Percentiles rank a stretch among this genome's conserved stretches.
These are phyloP conservation scores for Electrona antarctica DNA, from an alignment of 2,113 vertebrate species.

Conservation along the genomic window DNA sequence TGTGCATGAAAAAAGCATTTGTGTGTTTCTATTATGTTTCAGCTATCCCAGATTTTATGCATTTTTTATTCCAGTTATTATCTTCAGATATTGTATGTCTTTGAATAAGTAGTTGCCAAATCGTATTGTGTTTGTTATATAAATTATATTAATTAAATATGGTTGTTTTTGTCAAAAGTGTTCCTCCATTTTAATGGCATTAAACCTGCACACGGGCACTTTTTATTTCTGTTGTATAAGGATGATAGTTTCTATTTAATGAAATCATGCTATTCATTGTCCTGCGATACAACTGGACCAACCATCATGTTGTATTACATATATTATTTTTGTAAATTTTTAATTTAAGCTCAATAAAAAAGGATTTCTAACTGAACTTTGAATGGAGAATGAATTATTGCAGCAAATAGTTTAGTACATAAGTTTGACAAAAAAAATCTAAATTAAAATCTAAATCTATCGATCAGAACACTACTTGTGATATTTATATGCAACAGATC, in stretches of 20 bases:
- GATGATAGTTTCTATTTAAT: constrained; percentile 40
- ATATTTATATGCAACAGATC: background rate
- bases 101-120: constrained; percentile 20
- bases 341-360: constrained; percentile 5
- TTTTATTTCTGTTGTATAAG: constrained; percentile 49
- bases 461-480: constrained; percentile 4
- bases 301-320: background rate
- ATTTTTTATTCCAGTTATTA: constrained; percentile 21
- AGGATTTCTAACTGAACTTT: background rate
- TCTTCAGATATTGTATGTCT: background rate
- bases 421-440: background rate
- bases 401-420: constrained; percentile 9
- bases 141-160: constrained; percentile 34
- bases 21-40: constrained; percentile 6
- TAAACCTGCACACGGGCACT: constrained; percentile 80
- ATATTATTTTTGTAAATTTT: background rate
- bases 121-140: constrained; percentile 24
- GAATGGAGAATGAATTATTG: background rate
- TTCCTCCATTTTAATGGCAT: constrained; percentile 52
- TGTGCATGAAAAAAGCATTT: background rate
- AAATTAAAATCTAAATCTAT: constrained; percentile 11
- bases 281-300: background rate
- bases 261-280: constrained; percentile 27
- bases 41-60: background rate
- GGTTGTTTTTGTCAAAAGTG: constrained; percentile 23